Evolutionary conservation across 2,888 invertebrate genomes (phyloP).

Genomic region (Hirtodrosophila alboralis): DNA sequence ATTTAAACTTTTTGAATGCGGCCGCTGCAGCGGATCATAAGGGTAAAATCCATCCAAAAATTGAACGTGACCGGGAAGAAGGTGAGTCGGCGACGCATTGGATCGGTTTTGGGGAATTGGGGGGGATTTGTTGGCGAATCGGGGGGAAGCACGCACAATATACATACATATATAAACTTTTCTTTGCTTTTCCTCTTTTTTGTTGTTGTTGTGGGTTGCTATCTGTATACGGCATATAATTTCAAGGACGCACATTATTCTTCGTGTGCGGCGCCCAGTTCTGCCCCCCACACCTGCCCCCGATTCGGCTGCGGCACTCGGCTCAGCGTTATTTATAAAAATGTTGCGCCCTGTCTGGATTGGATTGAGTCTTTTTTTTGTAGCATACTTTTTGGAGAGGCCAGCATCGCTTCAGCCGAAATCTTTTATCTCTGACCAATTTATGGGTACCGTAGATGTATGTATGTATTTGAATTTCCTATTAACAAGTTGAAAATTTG

Average conservation of each 20-base stretch:
- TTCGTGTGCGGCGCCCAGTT: constrained; percentile 52
- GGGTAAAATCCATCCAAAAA: constrained; percentile 84
- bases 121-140: background rate
- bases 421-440: constrained; percentile 47
- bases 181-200: constrained; percentile 6
- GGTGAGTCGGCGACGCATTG: constrained; percentile 77
- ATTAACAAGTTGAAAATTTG: constrained; percentile 50
- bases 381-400: constrained; percentile 42
- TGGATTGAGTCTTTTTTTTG: constrained; percentile 42
- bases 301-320: constrained; percentile 33
- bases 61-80: constrained; percentile 84
- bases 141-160: background rate
- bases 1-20: constrained; percentile 84
- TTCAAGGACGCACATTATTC: constrained; percentile 76
- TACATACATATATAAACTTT: constrained; percentile 26
- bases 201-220: constrained; percentile 21
- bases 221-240: constrained; percentile 60
- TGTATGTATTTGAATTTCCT: constrained; percentile 31
- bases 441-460: constrained; percentile 31
- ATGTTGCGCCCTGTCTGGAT: constrained; percentile 53
- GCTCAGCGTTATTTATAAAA: constrained; percentile 56
- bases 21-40: constrained; percentile 84
- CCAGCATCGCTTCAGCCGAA: constrained; percentile 16
- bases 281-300: background rate
- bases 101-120: constrained; percentile 4